phyloP scores from a whole-genome alignment of 2,797 vertebrate species.

The Myotis vivesi region DNA sequence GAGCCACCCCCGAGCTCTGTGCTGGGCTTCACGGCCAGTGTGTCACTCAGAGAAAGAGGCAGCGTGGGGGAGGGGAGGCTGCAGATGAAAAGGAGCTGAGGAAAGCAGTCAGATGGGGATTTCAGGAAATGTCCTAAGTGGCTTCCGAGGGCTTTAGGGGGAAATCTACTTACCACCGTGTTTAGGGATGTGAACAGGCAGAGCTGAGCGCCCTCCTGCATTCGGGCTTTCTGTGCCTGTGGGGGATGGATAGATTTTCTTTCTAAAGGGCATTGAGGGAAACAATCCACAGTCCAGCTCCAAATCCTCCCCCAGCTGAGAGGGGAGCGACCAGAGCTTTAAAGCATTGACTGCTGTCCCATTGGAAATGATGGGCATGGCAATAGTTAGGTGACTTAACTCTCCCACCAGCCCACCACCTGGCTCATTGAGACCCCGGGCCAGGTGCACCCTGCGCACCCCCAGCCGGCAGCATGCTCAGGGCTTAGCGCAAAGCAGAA shows the following conservation, averaged over 20 bases:
- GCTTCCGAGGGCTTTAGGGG: conserved; percentile 25
- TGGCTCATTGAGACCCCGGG: background rate
- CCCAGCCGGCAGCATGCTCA: background rate
- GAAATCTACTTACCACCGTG: conserved; percentile 9
- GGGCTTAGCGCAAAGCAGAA: background rate
- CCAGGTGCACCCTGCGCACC: background rate
- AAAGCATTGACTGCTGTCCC: background rate
- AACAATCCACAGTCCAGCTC: background rate
- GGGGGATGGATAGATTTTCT: background rate
- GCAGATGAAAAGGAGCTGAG: background rate
- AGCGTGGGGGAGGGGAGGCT: background rate
- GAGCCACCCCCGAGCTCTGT: background rate
- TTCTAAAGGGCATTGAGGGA: background rate
- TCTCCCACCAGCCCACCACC: background rate
- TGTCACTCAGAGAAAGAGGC: background rate
- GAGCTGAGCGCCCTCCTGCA: background rate
- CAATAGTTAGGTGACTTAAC: background rate
- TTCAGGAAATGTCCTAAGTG: conserved; percentile 34
- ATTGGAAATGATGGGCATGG: background rate
- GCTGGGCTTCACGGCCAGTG: fast-evolving
- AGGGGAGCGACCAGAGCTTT: background rate
- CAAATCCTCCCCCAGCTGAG: background rate
- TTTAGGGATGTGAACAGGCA: conserved; percentile 46
- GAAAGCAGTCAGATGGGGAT: background rate
- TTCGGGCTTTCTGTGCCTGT: background rate